Percentiles rank a stretch among this genome's conserved stretches.
phyloP scores from a whole-genome alignment of 2,113 vertebrate genomes.

The Nyctibius bracteatus region DNA sequence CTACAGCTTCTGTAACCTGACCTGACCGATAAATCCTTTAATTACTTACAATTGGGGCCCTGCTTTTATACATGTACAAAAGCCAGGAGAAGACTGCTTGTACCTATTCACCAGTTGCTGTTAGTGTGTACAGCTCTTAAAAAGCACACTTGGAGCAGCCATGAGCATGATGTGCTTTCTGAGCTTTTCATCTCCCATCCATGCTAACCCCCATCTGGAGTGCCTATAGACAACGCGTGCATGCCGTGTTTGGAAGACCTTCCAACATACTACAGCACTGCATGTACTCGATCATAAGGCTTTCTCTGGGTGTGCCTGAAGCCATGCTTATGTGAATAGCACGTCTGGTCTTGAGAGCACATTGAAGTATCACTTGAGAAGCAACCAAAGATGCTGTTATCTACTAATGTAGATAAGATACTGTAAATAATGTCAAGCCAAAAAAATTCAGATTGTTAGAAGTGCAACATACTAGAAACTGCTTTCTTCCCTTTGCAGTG shows the following conservation, averaged over 20 bases:
- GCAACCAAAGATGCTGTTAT: neutral
- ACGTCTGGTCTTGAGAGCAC: neutral
- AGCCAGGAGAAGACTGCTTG: neutral
- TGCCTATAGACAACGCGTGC: fast-evolving
- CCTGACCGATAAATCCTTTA: neutral
- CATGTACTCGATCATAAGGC: too few species aligned
- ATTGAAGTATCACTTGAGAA: neutral
- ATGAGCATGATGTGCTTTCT: neutral
- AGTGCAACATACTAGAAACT: neutral
- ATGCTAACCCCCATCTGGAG: fast-evolving
- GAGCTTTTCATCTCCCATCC: neutral
- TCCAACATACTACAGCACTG: neutral
- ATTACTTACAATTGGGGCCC: neutral
- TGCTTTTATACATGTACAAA: neutral
- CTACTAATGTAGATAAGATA: neutral
- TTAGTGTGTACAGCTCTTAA: neutral
- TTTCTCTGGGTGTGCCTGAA: neutral
- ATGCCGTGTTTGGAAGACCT: neutral
- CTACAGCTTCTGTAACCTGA: neutral
- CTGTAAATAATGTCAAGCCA: neutral
- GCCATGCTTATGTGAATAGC: neutral
- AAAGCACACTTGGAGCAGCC: neutral
- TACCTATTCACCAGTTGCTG: neutral
- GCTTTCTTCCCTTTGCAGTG: neutral
- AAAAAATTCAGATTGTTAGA: neutral